Base-by-base conservation (phyloP, 1,140 invertebrate genomes). In the Euborellia annulipes region DNA sequence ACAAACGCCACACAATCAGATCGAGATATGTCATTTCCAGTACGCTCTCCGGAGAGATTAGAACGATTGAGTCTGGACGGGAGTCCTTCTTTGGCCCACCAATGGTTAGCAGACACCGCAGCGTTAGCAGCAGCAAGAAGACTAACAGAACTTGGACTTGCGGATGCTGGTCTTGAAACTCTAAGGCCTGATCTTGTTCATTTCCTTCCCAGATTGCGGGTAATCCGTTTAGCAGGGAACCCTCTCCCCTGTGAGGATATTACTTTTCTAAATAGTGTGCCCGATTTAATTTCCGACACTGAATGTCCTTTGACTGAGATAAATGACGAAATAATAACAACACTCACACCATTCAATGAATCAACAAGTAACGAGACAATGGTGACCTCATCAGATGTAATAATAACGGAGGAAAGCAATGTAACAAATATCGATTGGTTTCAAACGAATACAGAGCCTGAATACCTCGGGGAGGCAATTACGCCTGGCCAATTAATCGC, bases 61-160 rank as follows among this genome's bases (percentile, higher is more conserved):
- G 68, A 78, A 53, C 71, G 65, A 45, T 65, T 90, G 20, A 76
- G 87, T 58, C 61, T 89, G 34, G 76, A 81, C 47, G 70, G 71
- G 46, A 88, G 85, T 56, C 74, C 82, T 0, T 68, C 69, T 7
- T 62, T 89, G 23, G 76, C 78, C 1, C 64, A 70, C 36, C 76
- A 75, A 55, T 64, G 85, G 18, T 56, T 87, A 36, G 68, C 69
- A 8, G 79, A 82, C 52, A 73, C 76, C 16, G 77, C 79, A 1
- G 73, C 78, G 4, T 61, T 86, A 36, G 75, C 75, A 17, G 76
- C 75, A 6, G 75, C 81, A 50, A 71, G 73, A 23, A 71, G 75
- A 56, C 61, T 83, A 11, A 66, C 74, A 49, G 71, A 78, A 48
- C 62, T 89, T 14, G 75, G 86, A 60, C 58, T 90, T 30, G 72